phyloP scores from a whole-genome alignment of 1,140 invertebrate genomes.

The Branchinecta lindahli region DNA sequence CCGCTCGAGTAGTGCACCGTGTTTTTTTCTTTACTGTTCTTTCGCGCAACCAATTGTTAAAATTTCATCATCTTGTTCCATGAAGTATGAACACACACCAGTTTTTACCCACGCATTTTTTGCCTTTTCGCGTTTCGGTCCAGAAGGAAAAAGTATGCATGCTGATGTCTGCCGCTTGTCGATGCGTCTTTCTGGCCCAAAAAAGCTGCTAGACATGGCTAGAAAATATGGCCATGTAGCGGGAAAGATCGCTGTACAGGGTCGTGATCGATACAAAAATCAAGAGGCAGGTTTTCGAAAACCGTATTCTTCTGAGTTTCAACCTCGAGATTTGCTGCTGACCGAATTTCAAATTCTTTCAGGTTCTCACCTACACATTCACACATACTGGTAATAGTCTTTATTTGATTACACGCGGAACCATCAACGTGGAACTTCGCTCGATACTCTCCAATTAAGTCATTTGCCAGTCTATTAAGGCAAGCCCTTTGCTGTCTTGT shows the following conservation, averaged over 20 bases:
- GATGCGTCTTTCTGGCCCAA: slow-evolving; percentile 3
- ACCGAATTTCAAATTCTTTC: background rate
- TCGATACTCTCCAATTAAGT: too few species aligned
- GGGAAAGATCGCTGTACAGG: background rate
- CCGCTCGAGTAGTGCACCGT: background rate
- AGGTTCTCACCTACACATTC: slow-evolving; percentile 8
- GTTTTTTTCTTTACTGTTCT: slow-evolving; percentile 4
- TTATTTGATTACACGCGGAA: too few species aligned
- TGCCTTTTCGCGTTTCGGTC: slow-evolving; percentile 8
- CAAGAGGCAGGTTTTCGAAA: slow-evolving; percentile 8
- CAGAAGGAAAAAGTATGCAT: background rate
- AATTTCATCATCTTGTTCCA: slow-evolving; percentile 5
- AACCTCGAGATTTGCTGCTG: background rate
- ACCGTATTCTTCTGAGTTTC: background rate
- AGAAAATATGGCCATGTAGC: background rate
- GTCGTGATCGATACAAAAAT: slow-evolving; percentile 5
- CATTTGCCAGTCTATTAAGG: too few species aligned
- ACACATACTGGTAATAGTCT: slow-evolving; percentile 9
- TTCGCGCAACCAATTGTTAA: slow-evolving; percentile 5
- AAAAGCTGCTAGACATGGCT: slow-evolving; percentile 1
- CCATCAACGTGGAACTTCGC: too few species aligned
- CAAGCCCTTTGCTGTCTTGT: too few species aligned
- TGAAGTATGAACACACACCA: background rate
- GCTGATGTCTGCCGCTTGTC: slow-evolving; percentile 7
- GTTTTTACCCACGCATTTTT: slow-evolving; percentile 1